Evolutionary conservation across 35 echinoderm and acorn worm genomes (phyloP), one percentile per base, ranked within the genome.

Genomic region (Diadema setosum): DNA sequence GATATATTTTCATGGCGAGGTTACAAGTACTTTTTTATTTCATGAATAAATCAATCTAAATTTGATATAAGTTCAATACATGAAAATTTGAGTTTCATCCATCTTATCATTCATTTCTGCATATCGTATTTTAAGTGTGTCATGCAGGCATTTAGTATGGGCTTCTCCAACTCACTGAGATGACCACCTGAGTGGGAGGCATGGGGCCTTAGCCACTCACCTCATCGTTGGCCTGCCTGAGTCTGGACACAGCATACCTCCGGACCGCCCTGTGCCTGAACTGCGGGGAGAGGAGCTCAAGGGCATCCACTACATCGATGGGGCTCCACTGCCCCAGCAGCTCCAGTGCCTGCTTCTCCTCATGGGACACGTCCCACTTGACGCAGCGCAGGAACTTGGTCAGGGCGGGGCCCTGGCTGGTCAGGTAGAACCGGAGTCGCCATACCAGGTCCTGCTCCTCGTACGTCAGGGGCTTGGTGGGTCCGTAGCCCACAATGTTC

Each of bases 381-480:
- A 94, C 92, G 46, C 93, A 95, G 50, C 94, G 94, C 11, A 99
- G 85, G 70, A 99, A 99, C 89, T 99, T 99, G 6, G 96, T 99
- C 2, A 99, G 90, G 8, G 96, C 96, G 43, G 88, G 86, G 73
- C 94, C 94, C 75, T 99, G 96, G 82, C 94, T 94, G 83, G 93
- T 95, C 30, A 99, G 87, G 80, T 94, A 99, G 81, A 92, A 99
- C n/a, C 96, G 64, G 52, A 94, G 95, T 50, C 89, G 63, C 96
- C 96, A 99, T 5, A 99, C 82, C 32, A 99, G 82, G 69, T 99
- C 96, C 70, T 87, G 81, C 64, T 95, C 93, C 63, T 95, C 93
- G 44, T 93, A 92, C 2, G 90, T 94, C 6, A 95, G 46, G 5
- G 86, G 52, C 37, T 95, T 94, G 65, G 90, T 99, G 0, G 96